Evolutionary conservation across 2,113 vertebrate genomes (phyloP).

Genomic region (Dipodomys stephensi): DNA sequence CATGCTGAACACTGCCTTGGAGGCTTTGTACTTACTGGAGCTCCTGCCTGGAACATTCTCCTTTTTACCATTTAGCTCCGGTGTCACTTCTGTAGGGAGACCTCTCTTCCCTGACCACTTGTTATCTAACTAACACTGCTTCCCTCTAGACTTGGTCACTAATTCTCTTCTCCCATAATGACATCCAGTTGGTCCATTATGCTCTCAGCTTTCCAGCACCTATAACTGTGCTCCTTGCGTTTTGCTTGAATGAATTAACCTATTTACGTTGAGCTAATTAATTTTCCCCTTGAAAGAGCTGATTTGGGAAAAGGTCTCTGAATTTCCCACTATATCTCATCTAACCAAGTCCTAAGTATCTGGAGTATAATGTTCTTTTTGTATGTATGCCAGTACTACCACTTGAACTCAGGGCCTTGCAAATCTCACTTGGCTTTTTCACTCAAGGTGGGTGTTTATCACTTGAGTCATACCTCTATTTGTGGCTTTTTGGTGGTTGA

Average conservation of each 20-base stretch:
- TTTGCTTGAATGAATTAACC: constrained; percentile 16
- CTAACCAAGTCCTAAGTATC: constrained; percentile 8
- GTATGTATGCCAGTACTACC: too few species aligned
- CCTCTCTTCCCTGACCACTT: background rate
- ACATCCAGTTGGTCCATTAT: background rate
- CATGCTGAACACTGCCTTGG: background rate
- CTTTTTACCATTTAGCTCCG: background rate
- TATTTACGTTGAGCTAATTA: background rate
- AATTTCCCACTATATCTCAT: background rate
- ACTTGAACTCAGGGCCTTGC: too few species aligned
- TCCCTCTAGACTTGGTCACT: background rate
- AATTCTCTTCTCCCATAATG: background rate
- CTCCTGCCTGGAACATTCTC: background rate
- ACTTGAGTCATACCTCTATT: too few species aligned
- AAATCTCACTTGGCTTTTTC: too few species aligned
- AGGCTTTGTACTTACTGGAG: background rate
- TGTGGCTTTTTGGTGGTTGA: too few species aligned
- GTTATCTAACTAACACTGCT: background rate
- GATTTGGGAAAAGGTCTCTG: constrained; percentile 20
- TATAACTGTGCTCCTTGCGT: background rate
- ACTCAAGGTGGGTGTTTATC: too few species aligned
- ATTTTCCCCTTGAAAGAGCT: constrained; percentile 6
- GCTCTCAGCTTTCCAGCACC: background rate
- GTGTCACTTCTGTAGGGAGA: background rate
- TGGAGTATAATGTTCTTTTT: background rate